A percentile compares a stretch with the other conserved stretches of the same genome.
Evolutionary conservation across 2,797 vertebrate genomes (phyloP).

Genomic region (Gallinago solitaria): DNA sequence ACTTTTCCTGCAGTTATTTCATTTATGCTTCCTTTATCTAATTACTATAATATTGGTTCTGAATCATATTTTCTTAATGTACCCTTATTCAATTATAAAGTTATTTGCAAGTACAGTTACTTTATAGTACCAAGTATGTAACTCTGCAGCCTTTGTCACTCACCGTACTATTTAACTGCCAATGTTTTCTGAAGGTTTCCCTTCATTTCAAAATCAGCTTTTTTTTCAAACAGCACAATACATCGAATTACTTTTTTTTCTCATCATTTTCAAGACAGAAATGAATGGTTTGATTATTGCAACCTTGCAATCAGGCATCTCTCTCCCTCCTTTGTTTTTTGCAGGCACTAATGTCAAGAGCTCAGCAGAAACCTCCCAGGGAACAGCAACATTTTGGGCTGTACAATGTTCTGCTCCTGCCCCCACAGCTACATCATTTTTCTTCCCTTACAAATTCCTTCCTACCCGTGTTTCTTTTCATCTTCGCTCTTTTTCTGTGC

Average conservation of each 20-base stretch:
- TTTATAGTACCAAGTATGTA: conserved; percentile 72
- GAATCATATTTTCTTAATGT: conserved; percentile 81
- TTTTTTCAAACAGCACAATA: conserved; percentile 35
- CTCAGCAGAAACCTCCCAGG: background rate
- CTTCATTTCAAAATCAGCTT: conserved; percentile 24
- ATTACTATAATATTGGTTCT: conserved; percentile 82
- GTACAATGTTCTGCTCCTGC: background rate
- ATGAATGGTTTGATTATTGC: conserved; percentile 9
- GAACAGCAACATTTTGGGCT: background rate
- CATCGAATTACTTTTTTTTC: conserved; percentile 32
- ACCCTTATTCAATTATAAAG: conserved; percentile 81
- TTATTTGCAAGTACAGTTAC: conserved; percentile 81
- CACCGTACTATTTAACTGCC: conserved; percentile 52
- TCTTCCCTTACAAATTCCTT: background rate
- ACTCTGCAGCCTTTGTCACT: conserved; percentile 64
- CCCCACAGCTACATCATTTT: background rate
- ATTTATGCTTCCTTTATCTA: conserved; percentile 82
- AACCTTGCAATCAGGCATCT: conserved; percentile 8
- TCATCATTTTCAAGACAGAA: conserved; percentile 39
- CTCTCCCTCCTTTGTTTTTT: background rate
- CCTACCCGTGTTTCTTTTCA: background rate
- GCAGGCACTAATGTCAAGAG: background rate
- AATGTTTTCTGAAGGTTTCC: conserved; percentile 35
- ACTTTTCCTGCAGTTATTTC: conserved; percentile 80
- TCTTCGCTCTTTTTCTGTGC: background rate